Percentiles rank a stretch among this genome's conserved stretches.
Conservation (phyloP, 2,888 invertebrate species). For the Trilocha varians region DNA sequence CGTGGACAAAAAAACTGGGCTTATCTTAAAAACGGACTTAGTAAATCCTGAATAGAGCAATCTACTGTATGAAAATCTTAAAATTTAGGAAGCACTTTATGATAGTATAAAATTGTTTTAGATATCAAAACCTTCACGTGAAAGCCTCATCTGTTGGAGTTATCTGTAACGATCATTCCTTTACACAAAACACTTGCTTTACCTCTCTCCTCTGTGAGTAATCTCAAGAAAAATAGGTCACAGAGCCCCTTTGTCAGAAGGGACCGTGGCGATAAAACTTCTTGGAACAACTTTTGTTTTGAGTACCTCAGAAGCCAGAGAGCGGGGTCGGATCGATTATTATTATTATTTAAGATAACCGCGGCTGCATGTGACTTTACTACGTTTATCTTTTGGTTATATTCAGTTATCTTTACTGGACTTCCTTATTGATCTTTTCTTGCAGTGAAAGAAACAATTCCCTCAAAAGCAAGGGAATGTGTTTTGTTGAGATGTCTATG, state of each 20-base stretch:
- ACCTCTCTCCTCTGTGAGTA: constrained; percentile 28
- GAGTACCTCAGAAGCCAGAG: constrained; percentile 44
- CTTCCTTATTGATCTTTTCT: too few relatives aligned
- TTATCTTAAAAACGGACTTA: too few relatives aligned
- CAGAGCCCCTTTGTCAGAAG: constrained; percentile 45
- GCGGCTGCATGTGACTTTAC: neutral
- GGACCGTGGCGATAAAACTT: constrained; percentile 58
- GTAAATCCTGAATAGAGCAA: too few relatives aligned
- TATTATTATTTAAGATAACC: neutral
- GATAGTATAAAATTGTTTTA: too few relatives aligned
- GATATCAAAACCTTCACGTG: too few relatives aligned
- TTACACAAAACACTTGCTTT: constrained; percentile 17
- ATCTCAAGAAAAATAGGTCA: constrained; percentile 66
- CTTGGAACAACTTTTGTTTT: constrained; percentile 63
- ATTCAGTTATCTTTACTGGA: too few relatives aligned
- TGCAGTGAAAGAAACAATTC: too few relatives aligned
- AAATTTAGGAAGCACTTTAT: too few relatives aligned
- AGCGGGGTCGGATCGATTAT: constrained; percentile 18
- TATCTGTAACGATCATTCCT: constrained; percentile 1
- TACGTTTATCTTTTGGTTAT: neutral
- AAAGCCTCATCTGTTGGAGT: neutral
- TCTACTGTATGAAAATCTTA: too few relatives aligned
- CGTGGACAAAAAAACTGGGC: too few relatives aligned
- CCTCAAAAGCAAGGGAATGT: too few relatives aligned
- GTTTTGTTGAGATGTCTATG: too few relatives aligned